Percentiles rank a stretch among this genome's conserved stretches.
These are phyloP conservation scores for Tenthredo livida DNA, from an alignment of 2,888 invertebrate genomes.

Conservation along the genomic window DNA sequence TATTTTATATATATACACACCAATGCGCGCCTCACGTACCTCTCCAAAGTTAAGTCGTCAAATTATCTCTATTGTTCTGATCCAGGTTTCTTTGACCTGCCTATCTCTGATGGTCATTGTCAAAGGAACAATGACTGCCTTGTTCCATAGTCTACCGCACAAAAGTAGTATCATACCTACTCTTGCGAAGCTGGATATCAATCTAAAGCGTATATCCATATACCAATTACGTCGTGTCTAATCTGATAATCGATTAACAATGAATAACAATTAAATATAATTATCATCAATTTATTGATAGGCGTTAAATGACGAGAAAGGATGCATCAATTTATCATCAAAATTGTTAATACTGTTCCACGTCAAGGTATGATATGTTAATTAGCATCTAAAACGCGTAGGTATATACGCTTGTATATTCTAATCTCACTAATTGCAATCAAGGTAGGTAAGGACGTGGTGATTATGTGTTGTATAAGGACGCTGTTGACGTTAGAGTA, in stretches of 20 bases:
- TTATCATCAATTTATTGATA: not conserved
- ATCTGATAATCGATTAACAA: not conserved
- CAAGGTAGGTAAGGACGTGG: slow-evolving; percentile 9
- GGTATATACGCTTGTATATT: not conserved
- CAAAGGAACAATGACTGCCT: slow-evolving; percentile 37
- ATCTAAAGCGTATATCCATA: not conserved
- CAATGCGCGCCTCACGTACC: not conserved
- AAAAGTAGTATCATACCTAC: not conserved
- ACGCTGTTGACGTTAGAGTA: slow-evolving; percentile 12
- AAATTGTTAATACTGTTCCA: not conserved
- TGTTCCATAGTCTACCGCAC: not conserved
- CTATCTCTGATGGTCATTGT: slow-evolving; percentile 46
- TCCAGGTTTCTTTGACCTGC: slow-evolving; percentile 23
- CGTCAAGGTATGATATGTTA: slow-evolving; percentile 4
- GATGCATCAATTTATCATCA: not conserved
- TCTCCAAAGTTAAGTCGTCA: slow-evolving; percentile 42
- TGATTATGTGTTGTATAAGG: slow-evolving; percentile 1
- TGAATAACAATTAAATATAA: too few species aligned
- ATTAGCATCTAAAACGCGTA: not conserved
- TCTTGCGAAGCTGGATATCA: not conserved
- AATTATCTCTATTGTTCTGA: slow-evolving; percentile 48
- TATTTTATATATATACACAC: not conserved
- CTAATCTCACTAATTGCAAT: slow-evolving; percentile 29
- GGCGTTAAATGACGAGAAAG: not conserved
- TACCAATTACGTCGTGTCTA: not conserved